Evolutionary conservation across 2,797 vertebrate genomes (phyloP).

Genomic region (Urophycis tenuis): DNA sequence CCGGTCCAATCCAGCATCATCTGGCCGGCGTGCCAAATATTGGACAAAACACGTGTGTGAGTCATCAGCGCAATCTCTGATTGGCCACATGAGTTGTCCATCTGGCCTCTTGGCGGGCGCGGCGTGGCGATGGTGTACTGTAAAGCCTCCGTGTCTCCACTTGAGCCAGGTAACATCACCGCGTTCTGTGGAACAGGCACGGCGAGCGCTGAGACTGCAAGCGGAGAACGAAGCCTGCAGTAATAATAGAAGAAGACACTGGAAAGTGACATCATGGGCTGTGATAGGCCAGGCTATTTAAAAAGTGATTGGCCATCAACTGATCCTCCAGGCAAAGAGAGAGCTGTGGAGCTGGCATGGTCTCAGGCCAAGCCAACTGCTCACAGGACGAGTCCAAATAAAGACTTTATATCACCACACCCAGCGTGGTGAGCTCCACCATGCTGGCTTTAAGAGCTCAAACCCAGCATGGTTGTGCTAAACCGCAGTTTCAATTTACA

Average conservation of each 20-base stretch:
- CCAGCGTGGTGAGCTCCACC: slow-evolving; percentile 24
- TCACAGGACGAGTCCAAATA: slow-evolving; percentile 30
- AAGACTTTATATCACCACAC: slow-evolving; percentile 34
- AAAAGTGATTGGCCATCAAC: slow-evolving; percentile 50
- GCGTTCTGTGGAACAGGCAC: slow-evolving; percentile 42
- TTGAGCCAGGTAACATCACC: slow-evolving; percentile 34
- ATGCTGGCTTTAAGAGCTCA: not conserved
- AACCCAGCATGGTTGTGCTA: not conserved
- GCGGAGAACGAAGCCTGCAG: slow-evolving; percentile 52
- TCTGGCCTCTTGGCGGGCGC: slow-evolving; percentile 35
- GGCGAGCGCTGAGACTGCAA: slow-evolving; percentile 42
- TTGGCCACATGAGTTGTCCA: slow-evolving; percentile 44
- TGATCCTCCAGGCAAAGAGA: slow-evolving; percentile 39
- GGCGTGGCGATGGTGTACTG: slow-evolving; percentile 37
- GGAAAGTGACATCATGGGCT: slow-evolving; percentile 58
- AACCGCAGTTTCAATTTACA: slow-evolving; percentile 17
- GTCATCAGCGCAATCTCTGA: slow-evolving; percentile 32
- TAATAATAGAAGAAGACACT: slow-evolving; percentile 30
- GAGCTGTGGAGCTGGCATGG: slow-evolving; percentile 27
- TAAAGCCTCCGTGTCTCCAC: slow-evolving; percentile 48
- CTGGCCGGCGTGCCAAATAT: slow-evolving; percentile 32
- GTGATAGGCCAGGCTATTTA: slow-evolving; percentile 41
- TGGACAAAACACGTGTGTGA: slow-evolving; percentile 50
- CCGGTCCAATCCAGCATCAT: slow-evolving; percentile 39
- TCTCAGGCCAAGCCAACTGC: slow-evolving; percentile 27